These are phyloP conservation scores for Leptopilina syphax DNA, from an alignment of 2,888 invertebrate genomes.

Conservation along the genomic window DNA sequence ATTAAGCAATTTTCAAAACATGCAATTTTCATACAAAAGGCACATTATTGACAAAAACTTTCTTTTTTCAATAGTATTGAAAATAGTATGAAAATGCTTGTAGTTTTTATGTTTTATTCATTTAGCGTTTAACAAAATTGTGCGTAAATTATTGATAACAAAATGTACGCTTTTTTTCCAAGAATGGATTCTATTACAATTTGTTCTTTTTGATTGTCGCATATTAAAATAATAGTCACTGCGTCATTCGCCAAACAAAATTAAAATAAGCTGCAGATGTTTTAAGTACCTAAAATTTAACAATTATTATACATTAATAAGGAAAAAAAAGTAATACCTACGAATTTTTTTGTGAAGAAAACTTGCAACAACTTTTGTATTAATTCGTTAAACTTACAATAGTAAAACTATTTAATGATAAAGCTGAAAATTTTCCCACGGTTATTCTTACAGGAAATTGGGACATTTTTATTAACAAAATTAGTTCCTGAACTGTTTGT, in stretches of 20 bases:
- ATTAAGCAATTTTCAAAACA: too few relatives aligned
- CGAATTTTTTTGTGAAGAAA: neutral
- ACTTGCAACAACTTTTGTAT: neutral
- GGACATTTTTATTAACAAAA: conserved; percentile 42
- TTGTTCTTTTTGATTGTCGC: too few relatives aligned
- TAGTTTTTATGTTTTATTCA: too few relatives aligned
- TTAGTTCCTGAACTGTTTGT: conserved; percentile 56
- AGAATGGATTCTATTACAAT: too few relatives aligned
- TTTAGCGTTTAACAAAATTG: too few relatives aligned
- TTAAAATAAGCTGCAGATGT: neutral
- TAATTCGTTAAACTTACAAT: neutral
- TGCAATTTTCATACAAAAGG: too few relatives aligned
- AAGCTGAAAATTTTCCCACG: neutral
- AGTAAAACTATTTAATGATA: neutral
- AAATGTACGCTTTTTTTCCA: too few relatives aligned
- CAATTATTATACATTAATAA: neutral
- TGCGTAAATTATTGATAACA: too few relatives aligned
- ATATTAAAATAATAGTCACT: neutral
- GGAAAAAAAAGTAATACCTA: neutral
- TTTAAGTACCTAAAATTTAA: conserved; percentile 19
- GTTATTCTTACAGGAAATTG: neutral
- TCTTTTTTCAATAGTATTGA: too few relatives aligned
- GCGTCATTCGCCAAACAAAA: conserved; percentile 2
- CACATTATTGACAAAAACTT: too few relatives aligned
- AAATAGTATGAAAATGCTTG: too few relatives aligned